Percentiles rank a stretch among this genome's conserved stretches.
Conservation (phyloP, 2,888 invertebrate species). For the Malthinus flaveolus region DNA sequence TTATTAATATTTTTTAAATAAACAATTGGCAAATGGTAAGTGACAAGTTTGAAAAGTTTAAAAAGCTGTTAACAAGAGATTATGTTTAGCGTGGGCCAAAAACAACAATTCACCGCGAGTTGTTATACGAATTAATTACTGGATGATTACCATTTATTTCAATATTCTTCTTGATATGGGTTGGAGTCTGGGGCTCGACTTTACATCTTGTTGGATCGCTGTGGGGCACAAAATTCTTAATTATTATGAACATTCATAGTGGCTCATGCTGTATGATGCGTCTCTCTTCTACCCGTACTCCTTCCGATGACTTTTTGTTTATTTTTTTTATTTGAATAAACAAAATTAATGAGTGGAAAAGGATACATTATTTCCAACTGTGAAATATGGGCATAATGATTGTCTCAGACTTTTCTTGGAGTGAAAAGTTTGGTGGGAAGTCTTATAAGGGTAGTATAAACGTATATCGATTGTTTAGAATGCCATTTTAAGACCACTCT, state of each 20-base stretch:
- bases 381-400: too few species aligned
- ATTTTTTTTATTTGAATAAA: slow-evolving; percentile 2
- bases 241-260: slow-evolving; percentile 39
- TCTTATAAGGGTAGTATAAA: too few species aligned
- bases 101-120: slow-evolving; percentile 32
- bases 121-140: slow-evolving; percentile 41
- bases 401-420: too few species aligned
- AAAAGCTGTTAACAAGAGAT: slow-evolving; percentile 22
- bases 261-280: slow-evolving; percentile 35
- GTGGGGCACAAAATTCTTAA: slow-evolving; percentile 37
- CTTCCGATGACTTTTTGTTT: background rate
- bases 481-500: too few species aligned
- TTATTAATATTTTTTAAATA: background rate
- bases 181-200: slow-evolving; percentile 14
- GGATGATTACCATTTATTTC: slow-evolving; percentile 43
- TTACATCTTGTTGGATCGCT: slow-evolving; percentile 26
- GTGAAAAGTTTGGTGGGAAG: too few species aligned
- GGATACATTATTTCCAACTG: too few species aligned
- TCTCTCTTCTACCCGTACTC: slow-evolving; percentile 7
- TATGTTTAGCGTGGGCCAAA: slow-evolving; percentile 23
- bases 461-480: too few species aligned
- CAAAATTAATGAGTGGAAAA: background rate
- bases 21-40: background rate
- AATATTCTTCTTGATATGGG: slow-evolving; percentile 40
- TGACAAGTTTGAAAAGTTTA: slow-evolving; percentile 11